Percentiles rank a stretch among this genome's conserved stretches.
phyloP scores from a whole-genome alignment of 2,113 vertebrate genomes.

The Laterallus jamaicensis region DNA sequence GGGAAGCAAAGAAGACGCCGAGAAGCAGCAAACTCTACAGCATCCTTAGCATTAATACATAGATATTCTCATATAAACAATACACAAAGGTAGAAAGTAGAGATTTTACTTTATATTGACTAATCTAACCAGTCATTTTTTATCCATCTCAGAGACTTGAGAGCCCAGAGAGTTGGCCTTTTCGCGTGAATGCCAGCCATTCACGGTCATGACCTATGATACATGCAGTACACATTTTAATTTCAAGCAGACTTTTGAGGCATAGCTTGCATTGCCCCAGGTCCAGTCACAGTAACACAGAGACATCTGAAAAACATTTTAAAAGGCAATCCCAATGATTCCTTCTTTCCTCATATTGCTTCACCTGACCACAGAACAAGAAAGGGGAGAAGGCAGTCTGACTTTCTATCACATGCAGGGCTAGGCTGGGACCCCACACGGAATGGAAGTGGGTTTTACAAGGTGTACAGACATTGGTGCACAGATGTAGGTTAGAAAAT shows the following conservation, averaged over 20 bases:
- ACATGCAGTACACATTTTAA: not conserved
- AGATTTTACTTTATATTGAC: not conserved
- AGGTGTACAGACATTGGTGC: not conserved
- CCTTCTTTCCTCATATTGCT: not conserved
- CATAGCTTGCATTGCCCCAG: not conserved
- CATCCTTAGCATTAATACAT: not conserved
- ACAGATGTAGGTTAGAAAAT: not conserved
- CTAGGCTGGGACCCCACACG: not conserved
- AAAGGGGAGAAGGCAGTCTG: not conserved
- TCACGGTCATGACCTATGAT: not conserved
- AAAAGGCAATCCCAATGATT: not conserved
- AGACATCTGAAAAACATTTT: not conserved
- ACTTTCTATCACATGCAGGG: not conserved
- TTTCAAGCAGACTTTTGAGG: not conserved
- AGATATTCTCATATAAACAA: not conserved
- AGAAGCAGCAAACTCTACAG: not conserved
- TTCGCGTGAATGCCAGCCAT: not conserved
- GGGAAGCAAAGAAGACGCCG: not conserved
- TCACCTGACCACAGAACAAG: not conserved
- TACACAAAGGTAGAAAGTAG: not conserved
- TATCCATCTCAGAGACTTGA: not conserved
- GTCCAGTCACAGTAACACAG: not conserved
- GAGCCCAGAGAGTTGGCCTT: not conserved
- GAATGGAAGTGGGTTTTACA: not conserved
- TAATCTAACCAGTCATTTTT: not conserved